phyloP scores from a whole-genome alignment of 2,797 vertebrate species.

The Oreortyx pictus region DNA sequence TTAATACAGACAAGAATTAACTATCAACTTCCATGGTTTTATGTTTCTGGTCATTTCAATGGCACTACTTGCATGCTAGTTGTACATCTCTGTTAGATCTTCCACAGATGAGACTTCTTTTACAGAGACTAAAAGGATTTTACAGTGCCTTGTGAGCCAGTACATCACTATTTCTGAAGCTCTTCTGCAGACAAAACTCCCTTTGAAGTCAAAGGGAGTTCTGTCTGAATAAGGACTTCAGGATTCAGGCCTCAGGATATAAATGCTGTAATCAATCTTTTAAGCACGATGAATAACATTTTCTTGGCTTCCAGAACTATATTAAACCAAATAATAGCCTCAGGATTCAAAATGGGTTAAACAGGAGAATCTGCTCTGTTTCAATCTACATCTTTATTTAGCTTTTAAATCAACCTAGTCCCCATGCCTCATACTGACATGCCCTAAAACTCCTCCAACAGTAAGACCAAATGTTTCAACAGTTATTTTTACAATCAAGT shows the following conservation, averaged over 20 bases:
- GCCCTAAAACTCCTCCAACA: background rate
- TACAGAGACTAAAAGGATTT: background rate
- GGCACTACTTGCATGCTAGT: background rate
- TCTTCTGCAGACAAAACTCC: constrained; percentile 16
- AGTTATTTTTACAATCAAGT: background rate
- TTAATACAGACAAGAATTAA: background rate
- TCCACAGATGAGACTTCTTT: background rate
- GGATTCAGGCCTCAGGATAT: constrained; percentile 46
- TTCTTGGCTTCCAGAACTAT: constrained; percentile 55
- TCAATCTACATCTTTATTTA: constrained; percentile 2
- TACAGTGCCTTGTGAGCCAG: constrained; percentile 5
- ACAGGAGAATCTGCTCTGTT: constrained; percentile 19
- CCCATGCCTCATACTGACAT: background rate
- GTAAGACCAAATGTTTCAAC: background rate
- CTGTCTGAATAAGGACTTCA: constrained; percentile 13
- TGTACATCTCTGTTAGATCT: constrained; percentile 4
- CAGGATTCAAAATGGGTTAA: constrained; percentile 33
- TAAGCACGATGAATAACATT: constrained; percentile 29
- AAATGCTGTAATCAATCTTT: constrained; percentile 38
- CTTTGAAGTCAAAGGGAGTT: constrained; percentile 52
- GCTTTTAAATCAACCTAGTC: background rate
- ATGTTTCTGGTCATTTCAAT: background rate
- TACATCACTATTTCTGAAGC: constrained; percentile 28
- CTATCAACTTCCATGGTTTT: background rate
- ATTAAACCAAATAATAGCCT: constrained; percentile 13